phyloP scores from a whole-genome alignment of 30 jellyfish, hydroid and myxozoan species.

The Aurelia aurita region DNA sequence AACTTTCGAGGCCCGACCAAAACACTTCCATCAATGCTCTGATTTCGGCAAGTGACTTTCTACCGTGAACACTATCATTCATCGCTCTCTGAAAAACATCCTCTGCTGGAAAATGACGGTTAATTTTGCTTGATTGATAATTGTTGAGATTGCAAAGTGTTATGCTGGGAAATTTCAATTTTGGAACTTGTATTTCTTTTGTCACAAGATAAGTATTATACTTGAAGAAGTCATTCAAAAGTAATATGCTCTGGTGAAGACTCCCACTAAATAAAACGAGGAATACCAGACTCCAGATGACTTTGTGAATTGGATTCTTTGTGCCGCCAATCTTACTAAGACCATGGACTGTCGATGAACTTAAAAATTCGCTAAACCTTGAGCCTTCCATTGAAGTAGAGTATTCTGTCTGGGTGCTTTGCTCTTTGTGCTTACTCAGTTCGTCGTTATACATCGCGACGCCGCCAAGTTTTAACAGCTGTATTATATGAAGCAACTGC shows the following conservation, averaged over 20 bases:
- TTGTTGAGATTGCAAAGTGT: conserved; percentile 37
- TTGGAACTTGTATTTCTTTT: neutral
- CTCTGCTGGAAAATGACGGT: neutral
- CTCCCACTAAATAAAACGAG: neutral
- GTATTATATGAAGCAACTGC: too few relatives aligned
- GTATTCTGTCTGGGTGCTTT: too few relatives aligned
- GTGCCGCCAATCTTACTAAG: conserved; percentile 6
- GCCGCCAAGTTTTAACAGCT: too few relatives aligned
- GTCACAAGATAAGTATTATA: neutral
- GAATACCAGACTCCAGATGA: neutral
- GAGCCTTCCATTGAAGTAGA: too few relatives aligned
- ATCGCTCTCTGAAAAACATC: neutral
- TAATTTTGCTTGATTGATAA: conserved; percentile 16
- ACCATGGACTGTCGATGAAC: conserved; percentile 46
- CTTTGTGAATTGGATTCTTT: neutral
- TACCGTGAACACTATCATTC: conserved; percentile 4
- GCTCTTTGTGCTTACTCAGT: too few relatives aligned
- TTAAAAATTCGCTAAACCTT: neutral
- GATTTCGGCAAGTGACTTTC: too few relatives aligned
- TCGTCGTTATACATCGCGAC: too few relatives aligned
- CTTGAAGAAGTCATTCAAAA: neutral
- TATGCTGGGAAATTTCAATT: conserved; percentile 19
- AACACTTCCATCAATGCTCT: neutral
- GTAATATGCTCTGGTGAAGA: neutral
- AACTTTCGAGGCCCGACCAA: neutral